These are phyloP conservation scores for Podocnemis expansa DNA, from an alignment of 2,113 vertebrate species.

Conservation along the genomic window DNA sequence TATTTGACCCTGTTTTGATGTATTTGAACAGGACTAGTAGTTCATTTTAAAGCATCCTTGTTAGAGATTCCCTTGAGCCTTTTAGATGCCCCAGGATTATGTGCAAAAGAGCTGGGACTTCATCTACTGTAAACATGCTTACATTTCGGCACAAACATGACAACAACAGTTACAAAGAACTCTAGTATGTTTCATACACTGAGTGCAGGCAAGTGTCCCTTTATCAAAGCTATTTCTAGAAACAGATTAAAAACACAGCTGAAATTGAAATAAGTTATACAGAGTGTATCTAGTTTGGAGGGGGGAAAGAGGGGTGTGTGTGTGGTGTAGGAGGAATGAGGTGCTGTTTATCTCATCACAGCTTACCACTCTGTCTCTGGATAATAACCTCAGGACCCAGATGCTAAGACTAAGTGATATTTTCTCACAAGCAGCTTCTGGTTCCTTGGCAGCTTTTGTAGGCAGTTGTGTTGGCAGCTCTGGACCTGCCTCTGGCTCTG, in stretches of 20 bases:
- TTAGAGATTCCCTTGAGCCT: constrained; percentile 38
- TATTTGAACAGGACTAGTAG: constrained; percentile 45
- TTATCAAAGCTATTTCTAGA: constrained; percentile 33
- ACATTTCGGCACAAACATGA: constrained; percentile 52
- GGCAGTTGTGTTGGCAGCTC: constrained; percentile 78
- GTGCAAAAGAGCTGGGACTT: constrained; percentile 57
- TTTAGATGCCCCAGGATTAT: constrained; percentile 47
- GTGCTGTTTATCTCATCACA: constrained; percentile 61
- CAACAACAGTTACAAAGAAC: constrained; percentile 57
- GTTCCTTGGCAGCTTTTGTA: constrained; percentile 76
- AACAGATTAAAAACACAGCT: constrained; percentile 7
- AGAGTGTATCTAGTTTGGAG: background rate
- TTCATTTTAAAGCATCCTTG: constrained; percentile 37
- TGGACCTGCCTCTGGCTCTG: constrained; percentile 71
- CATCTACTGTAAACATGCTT: constrained; percentile 10
- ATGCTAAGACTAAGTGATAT: constrained; percentile 81
- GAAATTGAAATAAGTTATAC: background rate
- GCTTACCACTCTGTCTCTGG: constrained; percentile 74
- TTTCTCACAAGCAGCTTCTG: constrained; percentile 81
- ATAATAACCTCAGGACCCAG: constrained; percentile 77
- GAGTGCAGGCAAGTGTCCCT: background rate
- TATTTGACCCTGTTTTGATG: constrained; percentile 32
- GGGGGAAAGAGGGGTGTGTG: background rate
- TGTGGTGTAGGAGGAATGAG: background rate
- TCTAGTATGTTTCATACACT: constrained; percentile 21